phyloP scores from a whole-genome alignment of 2,888 invertebrate species.

The Encarsia formosa region DNA sequence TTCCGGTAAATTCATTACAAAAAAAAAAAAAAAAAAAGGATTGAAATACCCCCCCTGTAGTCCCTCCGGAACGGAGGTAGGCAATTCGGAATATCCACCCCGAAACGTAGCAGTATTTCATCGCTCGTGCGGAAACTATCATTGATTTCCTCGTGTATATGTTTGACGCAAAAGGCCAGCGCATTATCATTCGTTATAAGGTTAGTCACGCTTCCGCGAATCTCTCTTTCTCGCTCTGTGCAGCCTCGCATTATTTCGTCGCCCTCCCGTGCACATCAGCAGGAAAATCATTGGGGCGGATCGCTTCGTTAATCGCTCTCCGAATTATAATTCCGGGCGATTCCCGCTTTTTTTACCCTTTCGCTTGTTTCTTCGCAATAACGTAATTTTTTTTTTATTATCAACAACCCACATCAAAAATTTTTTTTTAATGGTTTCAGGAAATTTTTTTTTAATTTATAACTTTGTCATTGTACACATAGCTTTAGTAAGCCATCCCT shows the following conservation, averaged over 20 bases:
- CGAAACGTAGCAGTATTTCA: slow-evolving; percentile 18
- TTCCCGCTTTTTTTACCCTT: not conserved
- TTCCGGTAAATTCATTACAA: no score
- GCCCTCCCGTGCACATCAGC: not conserved
- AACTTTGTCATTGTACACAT: no score
- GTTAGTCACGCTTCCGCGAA: slow-evolving; percentile 20
- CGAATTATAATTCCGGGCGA: slow-evolving; percentile 3
- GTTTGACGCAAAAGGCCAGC: slow-evolving; percentile 7
- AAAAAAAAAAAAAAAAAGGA: not conserved
- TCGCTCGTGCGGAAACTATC: slow-evolving; percentile 11
- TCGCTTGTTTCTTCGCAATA: no score
- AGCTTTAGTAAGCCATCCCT: no score
- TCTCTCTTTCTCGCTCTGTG: no score
- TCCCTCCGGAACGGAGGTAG: not conserved
- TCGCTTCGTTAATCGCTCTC: slow-evolving; percentile 21
- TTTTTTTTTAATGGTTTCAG: no score
- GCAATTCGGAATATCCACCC: slow-evolving; percentile 1
- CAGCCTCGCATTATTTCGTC: slow-evolving; percentile 14
- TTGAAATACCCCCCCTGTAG: not conserved
- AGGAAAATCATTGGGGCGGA: slow-evolving; percentile 18
- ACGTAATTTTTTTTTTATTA: no score
- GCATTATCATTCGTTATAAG: slow-evolving; percentile 26
- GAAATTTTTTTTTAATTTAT: no score
- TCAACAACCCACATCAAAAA: no score
- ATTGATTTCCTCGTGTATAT: slow-evolving; percentile 13